A percentile compares a stretch with the other conserved stretches of the same genome.
phyloP scores from a whole-genome alignment of 2,888 invertebrate species.

The Cantharis rufa region DNA sequence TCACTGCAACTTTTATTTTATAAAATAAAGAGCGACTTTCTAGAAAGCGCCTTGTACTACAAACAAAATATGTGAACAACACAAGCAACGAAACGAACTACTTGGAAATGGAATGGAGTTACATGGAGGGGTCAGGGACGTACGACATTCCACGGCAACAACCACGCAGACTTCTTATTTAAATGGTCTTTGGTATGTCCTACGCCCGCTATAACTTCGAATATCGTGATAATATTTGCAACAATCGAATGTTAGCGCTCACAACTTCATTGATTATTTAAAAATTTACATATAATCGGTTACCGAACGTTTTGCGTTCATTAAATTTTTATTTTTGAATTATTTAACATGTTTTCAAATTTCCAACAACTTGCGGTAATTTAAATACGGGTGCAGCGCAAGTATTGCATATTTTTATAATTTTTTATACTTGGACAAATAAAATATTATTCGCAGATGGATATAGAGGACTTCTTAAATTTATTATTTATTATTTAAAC shows the following conservation, averaged over 20 bases:
- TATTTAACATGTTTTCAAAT: background rate
- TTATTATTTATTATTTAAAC: background rate
- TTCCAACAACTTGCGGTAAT: background rate
- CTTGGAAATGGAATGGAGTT: constrained; percentile 8
- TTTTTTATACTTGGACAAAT: background rate
- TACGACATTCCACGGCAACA: constrained; percentile 42
- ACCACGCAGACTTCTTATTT: constrained; percentile 16
- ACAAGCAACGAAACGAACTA: constrained; percentile 16
- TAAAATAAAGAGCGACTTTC: constrained; percentile 18
- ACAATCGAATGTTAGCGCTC: background rate
- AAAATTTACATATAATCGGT: background rate
- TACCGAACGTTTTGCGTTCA: background rate
- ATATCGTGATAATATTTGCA: background rate
- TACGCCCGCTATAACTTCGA: background rate
- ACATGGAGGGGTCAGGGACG: constrained; percentile 45
- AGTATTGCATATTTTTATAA: background rate
- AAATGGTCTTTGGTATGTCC: background rate
- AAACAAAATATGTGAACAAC: constrained; percentile 18
- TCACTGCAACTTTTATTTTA: constrained; percentile 14
- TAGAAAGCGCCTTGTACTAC: constrained; percentile 26
- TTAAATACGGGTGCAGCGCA: background rate
- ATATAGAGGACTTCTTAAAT: background rate
- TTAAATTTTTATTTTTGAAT: background rate
- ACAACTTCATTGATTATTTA: background rate
- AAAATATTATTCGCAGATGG: background rate